Percentiles rank a stretch among this genome's conserved stretches.
Evolutionary conservation across 2,888 invertebrate genomes (phyloP).

Genomic region (Nipponacmea schrenckii): DNA sequence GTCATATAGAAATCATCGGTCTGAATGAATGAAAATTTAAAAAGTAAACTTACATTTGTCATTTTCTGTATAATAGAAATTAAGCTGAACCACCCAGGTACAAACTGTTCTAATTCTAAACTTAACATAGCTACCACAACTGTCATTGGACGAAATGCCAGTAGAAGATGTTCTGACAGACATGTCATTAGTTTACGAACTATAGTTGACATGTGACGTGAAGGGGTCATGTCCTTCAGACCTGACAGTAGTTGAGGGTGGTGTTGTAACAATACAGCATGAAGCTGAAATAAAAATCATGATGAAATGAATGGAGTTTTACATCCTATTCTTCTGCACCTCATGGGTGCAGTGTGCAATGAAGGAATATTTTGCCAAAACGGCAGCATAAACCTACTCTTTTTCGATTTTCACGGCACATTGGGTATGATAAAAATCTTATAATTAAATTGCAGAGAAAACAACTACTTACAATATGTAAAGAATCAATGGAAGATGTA

Average conservation of each 20-base stretch:
- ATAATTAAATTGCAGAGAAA: neutral
- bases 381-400: no score
- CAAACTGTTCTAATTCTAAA: conserved; percentile 71
- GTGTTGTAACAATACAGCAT: conserved; percentile 59
- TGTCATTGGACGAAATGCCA: conserved; percentile 79
- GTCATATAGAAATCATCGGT: no score
- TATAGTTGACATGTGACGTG: conserved; percentile 58
- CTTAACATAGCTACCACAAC: conserved; percentile 83
- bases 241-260: conserved; percentile 60
- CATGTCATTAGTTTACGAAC: conserved; percentile 70
- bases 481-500: conserved; percentile 62
- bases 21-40: no score
- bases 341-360: no score
- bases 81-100: conserved; percentile 59
- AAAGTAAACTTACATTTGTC: conserved; percentile 49
- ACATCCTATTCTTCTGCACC: neutral
- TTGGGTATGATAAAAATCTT: neutral
- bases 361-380: no score
- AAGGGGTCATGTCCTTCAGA: conserved; percentile 59
- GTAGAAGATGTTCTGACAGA: conserved; percentile 71
- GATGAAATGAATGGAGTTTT: neutral
- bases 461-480: conserved; percentile 61
- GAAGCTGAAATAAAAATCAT: conserved; percentile 50
- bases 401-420: neutral
- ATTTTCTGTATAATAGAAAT: conserved; percentile 56